Percentiles rank a stretch among this genome's conserved stretches.
Conservation (phyloP, 2,797 vertebrate species). For the Atherinosoma microstoma region DNA sequence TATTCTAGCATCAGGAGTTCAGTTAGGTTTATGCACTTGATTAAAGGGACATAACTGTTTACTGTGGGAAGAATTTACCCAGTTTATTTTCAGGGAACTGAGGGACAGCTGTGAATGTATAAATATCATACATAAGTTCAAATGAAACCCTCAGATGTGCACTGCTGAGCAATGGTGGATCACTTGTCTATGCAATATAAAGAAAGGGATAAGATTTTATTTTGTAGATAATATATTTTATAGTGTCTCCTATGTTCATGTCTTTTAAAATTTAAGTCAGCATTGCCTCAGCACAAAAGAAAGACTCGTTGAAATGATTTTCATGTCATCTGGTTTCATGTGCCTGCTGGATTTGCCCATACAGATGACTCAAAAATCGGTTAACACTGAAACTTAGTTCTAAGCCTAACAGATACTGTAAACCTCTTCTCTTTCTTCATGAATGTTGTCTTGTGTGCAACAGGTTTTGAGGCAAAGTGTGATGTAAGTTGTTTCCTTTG, state of each 20-base stretch:
- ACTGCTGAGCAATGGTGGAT: conserved; percentile 45
- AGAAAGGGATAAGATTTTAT: conserved; percentile 34
- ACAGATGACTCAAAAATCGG: conserved; percentile 62
- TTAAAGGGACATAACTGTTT: conserved; percentile 22
- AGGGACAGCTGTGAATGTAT: conserved; percentile 56
- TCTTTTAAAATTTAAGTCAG: conserved; percentile 41
- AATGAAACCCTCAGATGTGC: conserved; percentile 38
- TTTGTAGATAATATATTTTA: conserved; percentile 43
- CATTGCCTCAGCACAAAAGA: conserved; percentile 58
- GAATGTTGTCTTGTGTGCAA: conserved; percentile 24
- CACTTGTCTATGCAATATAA: conserved; percentile 72
- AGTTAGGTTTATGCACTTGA: conserved; percentile 35
- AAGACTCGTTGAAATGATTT: conserved; percentile 37
- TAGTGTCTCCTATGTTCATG: conserved; percentile 41
- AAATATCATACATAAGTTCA: conserved; percentile 33
- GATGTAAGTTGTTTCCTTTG: conserved; percentile 14
- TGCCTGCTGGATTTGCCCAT: conserved; percentile 74
- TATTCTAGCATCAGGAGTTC: conserved; percentile 21
- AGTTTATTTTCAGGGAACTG: conserved; percentile 46
- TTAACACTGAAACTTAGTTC: conserved; percentile 16
- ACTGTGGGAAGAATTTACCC: conserved; percentile 10
- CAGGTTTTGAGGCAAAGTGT: conserved; percentile 48
- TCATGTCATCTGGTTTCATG: conserved; percentile 71
- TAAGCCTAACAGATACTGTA: conserved; percentile 46
- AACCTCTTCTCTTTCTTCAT: conserved; percentile 26